Base-by-base conservation (phyloP, 2,888 invertebrate genomes). In the Cryptops parisi region DNA sequence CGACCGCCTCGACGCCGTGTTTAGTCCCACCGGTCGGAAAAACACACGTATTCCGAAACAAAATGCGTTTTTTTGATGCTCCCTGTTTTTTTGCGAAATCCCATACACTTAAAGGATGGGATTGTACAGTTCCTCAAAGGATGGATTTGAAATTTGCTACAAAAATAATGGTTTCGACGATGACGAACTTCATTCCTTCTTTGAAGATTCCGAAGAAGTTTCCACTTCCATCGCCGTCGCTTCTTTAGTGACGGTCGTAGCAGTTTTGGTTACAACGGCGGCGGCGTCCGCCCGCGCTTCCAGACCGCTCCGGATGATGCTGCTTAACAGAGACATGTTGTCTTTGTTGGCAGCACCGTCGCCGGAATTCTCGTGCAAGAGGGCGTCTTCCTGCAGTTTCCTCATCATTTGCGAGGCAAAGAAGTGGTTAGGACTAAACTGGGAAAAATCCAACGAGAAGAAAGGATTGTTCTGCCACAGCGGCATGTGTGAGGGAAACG, bases 391-490 rank as follows among this genome's bases (percentile, higher is more conserved):
- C 26, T 56, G 57, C 27, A 56, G 41, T 38, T 56, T 56, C 26
- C 55, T 41, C 57, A 56, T 56, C 57, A 56, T 56, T 25, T 56
- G 54, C 4, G 57, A 56, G 1, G 57, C 57, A 48, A 56, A 56
- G 25, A 56, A 56, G 43, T 56, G 41, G 19, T 52, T 54, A 6
- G 56, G 48, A 39, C 49, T 54, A 22, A 55, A 48, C 17, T 52
- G 52, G 26, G 26, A 48, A 21, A 56, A 54, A 41, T 56, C 56
- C 27, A 54, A 48, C 3, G 50, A 44, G 24, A 54, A 54, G 27
- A 46, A 52, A 3, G 52, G 52, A 17, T 22, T 24, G 24, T 44
- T 49, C 22, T 46, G 56, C 56, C 53, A 52, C 15, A 52, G 22
- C 33, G 52, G 52, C 26, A 52, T 23, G 52, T 45, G 52, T 33